Evolutionary conservation across 2,888 invertebrate species (phyloP).

Genomic region (Schrankia costaestrigalis): DNA sequence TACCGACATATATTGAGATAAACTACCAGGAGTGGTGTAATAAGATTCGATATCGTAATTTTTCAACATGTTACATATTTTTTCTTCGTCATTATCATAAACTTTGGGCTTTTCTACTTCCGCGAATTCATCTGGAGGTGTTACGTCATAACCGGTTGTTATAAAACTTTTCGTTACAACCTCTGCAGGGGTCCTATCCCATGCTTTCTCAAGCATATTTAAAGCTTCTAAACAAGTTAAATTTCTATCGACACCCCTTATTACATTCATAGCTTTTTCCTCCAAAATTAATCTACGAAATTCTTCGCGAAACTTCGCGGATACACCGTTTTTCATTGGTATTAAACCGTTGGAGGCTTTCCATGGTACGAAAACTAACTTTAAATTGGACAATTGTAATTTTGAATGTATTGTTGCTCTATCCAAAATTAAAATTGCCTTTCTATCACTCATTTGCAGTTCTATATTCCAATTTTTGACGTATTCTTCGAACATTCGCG

Average conservation of each 20-base stretch:
- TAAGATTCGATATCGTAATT: conserved; percentile 46
- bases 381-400: conserved; percentile 42
- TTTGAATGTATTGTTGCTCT: conserved; percentile 50
- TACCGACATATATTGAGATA: conserved; percentile 47
- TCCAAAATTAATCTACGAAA: conserved; percentile 39
- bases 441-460: conserved; percentile 31
- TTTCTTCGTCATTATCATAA: conserved; percentile 37
- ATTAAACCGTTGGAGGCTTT: conserved; percentile 44
- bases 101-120: conserved; percentile 26
- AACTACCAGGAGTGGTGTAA: conserved; percentile 29
- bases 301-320: conserved; percentile 37
- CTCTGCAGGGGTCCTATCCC: conserved; percentile 36
- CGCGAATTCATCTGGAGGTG: conserved; percentile 15
- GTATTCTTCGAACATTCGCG: conserved; percentile 47
- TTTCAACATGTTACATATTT: conserved; percentile 37
- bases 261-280: conserved; percentile 40
- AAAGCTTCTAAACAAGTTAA: conserved; percentile 47
- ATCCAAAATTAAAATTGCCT: conserved; percentile 41
- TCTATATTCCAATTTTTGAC: conserved; percentile 47
- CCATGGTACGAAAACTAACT: conserved; percentile 49
- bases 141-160: conserved; percentile 42
- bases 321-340: conserved; percentile 48
- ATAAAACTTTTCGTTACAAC: conserved; percentile 39
- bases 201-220: conserved; percentile 44
- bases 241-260: conserved; percentile 41